phyloP scores from a whole-genome alignment of 1,140 invertebrate species.

The Zaprionus camerounensis region DNA sequence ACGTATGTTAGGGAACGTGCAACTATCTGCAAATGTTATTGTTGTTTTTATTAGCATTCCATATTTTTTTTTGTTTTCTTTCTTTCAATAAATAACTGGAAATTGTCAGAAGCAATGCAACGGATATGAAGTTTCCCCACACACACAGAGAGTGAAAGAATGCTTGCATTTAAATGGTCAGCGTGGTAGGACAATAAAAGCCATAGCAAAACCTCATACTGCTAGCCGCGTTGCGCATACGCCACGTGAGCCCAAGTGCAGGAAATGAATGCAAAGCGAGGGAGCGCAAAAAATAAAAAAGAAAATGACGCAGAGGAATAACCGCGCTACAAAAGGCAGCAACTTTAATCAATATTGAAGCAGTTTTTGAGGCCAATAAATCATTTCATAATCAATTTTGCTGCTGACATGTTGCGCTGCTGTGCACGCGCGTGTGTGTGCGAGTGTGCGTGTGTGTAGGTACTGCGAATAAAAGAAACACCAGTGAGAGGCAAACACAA shows the following conservation, averaged over 20 bases:
- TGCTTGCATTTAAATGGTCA: slow-evolving; percentile 60
- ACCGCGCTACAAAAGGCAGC: slow-evolving; percentile 39
- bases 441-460: slow-evolving; percentile 22
- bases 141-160: slow-evolving; percentile 40
- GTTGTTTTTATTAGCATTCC: slow-evolving; percentile 7
- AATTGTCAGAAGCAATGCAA: slow-evolving; percentile 46
- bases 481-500: slow-evolving; percentile 52
- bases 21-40: slow-evolving; percentile 28
- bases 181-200: slow-evolving; percentile 51
- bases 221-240: slow-evolving; percentile 52
- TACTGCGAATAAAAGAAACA: slow-evolving; percentile 40
- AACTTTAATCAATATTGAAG: slow-evolving; percentile 83
- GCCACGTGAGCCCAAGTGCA: slow-evolving; percentile 31
- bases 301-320: background rate
- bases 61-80: slow-evolving; percentile 22
- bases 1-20: background rate
- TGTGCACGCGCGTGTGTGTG: background rate
- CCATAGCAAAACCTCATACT: slow-evolving; percentile 21
- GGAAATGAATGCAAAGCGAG: slow-evolving; percentile 51
- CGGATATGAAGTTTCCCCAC: slow-evolving; percentile 56
- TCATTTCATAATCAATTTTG: slow-evolving; percentile 83
- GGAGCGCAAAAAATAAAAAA: background rate
- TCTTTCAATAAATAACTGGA: slow-evolving; percentile 49
- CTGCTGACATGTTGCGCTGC: slow-evolving; percentile 59
- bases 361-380: slow-evolving; percentile 81